Evolutionary conservation across 2,797 vertebrate species (phyloP).

Genomic region (Syngnathus rostellatus): DNA sequence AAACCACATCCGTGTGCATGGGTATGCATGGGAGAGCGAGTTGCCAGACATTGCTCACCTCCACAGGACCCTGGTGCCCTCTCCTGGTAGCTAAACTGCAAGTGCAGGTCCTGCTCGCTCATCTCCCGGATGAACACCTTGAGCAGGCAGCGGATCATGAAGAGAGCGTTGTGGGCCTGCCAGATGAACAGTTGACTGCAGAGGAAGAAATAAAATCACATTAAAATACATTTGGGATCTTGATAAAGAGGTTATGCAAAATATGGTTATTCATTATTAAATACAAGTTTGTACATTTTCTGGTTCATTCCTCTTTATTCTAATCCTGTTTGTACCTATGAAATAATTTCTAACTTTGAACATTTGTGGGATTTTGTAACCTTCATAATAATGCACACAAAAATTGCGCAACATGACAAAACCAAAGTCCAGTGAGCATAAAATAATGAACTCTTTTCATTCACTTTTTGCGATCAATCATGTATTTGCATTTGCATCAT

Average conservation of each 20-base stretch:
- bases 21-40: no score
- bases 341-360: no score
- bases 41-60: slow-evolving; percentile 53
- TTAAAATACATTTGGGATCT: not conserved
- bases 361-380: no score
- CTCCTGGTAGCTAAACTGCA: slow-evolving; percentile 87
- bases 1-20: not conserved
- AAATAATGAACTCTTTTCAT: no score
- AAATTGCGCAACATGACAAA: not conserved
- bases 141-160: slow-evolving; percentile 92
- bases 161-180: slow-evolving; percentile 96
- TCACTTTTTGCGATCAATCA: no score
- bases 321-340: no score
- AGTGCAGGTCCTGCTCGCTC: slow-evolving; percentile 85
- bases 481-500: no score
- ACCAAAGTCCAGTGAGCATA: not conserved
- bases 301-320: no score
- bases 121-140: slow-evolving; percentile 91
- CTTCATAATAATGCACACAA: no score
- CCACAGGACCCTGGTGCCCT: slow-evolving; percentile 76
- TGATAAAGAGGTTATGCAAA: not conserved
- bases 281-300: no score
- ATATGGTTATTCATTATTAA: no score
- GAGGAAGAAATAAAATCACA: slow-evolving; percentile 40
- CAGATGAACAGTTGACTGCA: slow-evolving; percentile 95